These are phyloP conservation scores for Formica selysi DNA, from an alignment of 1,140 invertebrate species.

Conservation along the genomic window DNA sequence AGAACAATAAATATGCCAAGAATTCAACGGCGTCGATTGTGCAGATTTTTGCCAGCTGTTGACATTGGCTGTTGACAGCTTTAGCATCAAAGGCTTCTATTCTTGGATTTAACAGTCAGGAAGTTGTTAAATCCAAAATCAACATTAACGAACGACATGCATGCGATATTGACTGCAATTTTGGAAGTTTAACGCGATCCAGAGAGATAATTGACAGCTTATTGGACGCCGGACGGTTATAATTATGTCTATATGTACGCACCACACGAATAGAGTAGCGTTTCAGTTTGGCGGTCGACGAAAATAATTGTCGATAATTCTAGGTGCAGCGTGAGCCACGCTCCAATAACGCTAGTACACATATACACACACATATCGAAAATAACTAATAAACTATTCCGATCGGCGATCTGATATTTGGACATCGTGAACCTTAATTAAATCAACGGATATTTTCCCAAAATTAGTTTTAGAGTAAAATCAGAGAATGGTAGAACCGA, in stretches of 20 bases:
- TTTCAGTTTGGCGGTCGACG: conserved; percentile 24
- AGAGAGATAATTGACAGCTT: conserved; percentile 56
- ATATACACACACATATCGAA: background rate
- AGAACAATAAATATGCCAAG: background rate
- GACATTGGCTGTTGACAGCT: background rate
- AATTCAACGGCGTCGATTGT: background rate
- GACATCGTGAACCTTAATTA: conserved; percentile 18
- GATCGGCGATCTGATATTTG: background rate
- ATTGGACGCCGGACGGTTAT: conserved; percentile 46
- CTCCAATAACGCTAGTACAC: conserved; percentile 2
- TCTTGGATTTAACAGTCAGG: conserved; percentile 16
- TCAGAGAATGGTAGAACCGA: background rate
- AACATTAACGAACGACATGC: conserved; percentile 34
- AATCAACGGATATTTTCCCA: background rate
- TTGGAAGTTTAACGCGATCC: conserved; percentile 55
- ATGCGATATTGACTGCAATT: conserved; percentile 13
- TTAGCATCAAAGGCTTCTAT: conserved; percentile 17
- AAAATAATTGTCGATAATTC: conserved; percentile 47
- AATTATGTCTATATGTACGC: conserved; percentile 46
- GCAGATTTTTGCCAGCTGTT: conserved; percentile 1
- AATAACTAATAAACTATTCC: conserved; percentile 33
- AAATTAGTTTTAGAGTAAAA: background rate
- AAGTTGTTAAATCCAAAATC: conserved; percentile 21
- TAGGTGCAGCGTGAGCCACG: conserved; percentile 7
- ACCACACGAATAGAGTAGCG: background rate